Percentiles rank a stretch among this genome's conserved stretches.
These are phyloP conservation scores for Melozone crissalis DNA, from an alignment of 2,113 vertebrate genomes.

Conservation along the genomic window DNA sequence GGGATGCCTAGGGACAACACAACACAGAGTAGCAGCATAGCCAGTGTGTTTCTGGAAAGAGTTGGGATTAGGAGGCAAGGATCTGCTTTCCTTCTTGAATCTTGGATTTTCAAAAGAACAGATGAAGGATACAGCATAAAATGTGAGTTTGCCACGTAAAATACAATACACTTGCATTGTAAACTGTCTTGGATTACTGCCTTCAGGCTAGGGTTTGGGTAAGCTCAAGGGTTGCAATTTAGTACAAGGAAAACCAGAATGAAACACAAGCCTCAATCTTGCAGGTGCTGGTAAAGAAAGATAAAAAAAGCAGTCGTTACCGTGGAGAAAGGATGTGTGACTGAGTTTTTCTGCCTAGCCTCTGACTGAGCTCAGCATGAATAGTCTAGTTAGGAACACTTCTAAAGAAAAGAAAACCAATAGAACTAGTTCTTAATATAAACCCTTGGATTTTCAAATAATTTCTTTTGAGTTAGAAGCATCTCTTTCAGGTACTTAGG, in stretches of 20 bases:
- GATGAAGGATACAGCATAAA: not conserved
- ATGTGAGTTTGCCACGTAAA: not conserved
- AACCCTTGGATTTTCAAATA: not conserved
- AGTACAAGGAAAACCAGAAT: not conserved
- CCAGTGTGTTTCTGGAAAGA: not conserved
- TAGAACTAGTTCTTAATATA: not conserved
- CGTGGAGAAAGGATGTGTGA: not conserved
- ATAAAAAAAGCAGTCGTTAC: not conserved
- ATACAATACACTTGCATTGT: not conserved
- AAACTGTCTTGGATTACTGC: not conserved
- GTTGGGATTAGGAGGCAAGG: not conserved
- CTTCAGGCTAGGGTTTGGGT: not conserved
- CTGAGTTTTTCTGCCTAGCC: not conserved
- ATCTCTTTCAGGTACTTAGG: not conserved
- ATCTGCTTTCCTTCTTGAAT: not conserved
- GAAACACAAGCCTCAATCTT: not conserved
- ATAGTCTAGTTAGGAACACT: not conserved
- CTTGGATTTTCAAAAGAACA: not conserved
- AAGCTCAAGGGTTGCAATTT: not conserved
- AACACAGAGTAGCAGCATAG: not conserved
- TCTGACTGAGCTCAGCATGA: not conserved
- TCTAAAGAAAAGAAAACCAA: not conserved
- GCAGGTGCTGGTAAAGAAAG: not conserved
- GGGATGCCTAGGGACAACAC: not conserved
- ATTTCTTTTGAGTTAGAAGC: not conserved